Evolutionary conservation across 92 coral and sea anemone species (phyloP), one percentile per base, ranked within the genome.

Genomic region (Porites divaricata): DNA sequence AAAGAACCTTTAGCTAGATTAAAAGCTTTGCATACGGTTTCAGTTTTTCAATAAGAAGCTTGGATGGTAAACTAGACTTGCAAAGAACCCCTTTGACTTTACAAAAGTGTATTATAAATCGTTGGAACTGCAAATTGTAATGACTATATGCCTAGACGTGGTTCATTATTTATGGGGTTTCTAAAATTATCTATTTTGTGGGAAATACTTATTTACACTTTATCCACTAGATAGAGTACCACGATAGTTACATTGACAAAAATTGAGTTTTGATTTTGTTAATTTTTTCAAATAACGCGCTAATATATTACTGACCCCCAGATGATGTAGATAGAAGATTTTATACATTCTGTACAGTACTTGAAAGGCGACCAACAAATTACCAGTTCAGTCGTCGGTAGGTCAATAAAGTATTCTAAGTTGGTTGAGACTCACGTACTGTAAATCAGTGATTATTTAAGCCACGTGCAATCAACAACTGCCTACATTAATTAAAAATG

Each of bases 271-370:
- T 35, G 45, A 35, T 35, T 35, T 2, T 35, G 45, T 35, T 35
- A 35, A 35, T 4, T 35, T 35, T 35, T 6, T 41, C 54, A 17
- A 41, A 70, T 22, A 16, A 16, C 9, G 26, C 35, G 76, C 50
- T 21, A 3, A 14, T 22, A 49, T 21, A 51, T 72, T 8, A 52
- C 24, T 1, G 20, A 11, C 41, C 9, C 35, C 35, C 21, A 17
- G 50, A 6, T 41, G 11, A 20, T 77, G 71, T 48, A 62, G 57
- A 77, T 77, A 41, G 58, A 76, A 35, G 52, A 62, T 61, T 76
- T 62, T 77, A 14, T 77, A 62, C 70, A n/a, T 62, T 62, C 16
- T 56, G 59, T 23, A 75, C 79, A 35, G 45, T 25, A 25, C 9
- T 23, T 25, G 35, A 66, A 9, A 15, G 62, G n/a, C 14, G 77